Conservation (phyloP, 35 echinoderm and acorn worm species). For the Patiria miniata region DNA sequence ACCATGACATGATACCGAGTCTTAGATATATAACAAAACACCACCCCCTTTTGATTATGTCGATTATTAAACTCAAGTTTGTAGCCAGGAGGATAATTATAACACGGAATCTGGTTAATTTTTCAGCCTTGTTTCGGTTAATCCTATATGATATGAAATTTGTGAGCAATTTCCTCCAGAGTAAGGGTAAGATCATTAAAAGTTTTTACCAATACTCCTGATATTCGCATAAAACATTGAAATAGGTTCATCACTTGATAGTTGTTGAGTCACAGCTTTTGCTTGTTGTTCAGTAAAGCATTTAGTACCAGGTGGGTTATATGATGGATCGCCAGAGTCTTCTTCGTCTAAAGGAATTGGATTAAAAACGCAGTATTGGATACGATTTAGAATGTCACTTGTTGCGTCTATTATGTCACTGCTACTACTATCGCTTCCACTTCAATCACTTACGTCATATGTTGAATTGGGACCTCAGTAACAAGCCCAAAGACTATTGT, state of each 20-base stretch:
- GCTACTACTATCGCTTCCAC: no score
- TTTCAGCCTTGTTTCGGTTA: not conserved
- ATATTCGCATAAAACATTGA: not conserved
- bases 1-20: not conserved
- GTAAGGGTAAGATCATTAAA: slow-evolving; percentile 1
- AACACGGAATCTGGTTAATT: not conserved
- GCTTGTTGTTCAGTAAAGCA: no score
- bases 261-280: no score
- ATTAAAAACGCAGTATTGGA: not conserved
- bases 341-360: no score
- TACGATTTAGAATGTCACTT: not conserved
- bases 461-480: no score
- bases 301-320: no score
- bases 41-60: not conserved
- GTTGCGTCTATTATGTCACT: not conserved
- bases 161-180: not conserved
- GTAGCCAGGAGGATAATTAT: not conserved
- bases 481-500: no score
- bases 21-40: slow-evolving; percentile 1
- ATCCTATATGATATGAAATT: not conserved
- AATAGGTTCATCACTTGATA: not conserved
- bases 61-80: not conserved
- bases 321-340: no score
- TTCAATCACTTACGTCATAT: not conserved
- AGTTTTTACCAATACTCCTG: not conserved